These are phyloP conservation scores for Micromesistius poutassou DNA, from an alignment of 2,797 vertebrate species.

Conservation along the genomic window DNA sequence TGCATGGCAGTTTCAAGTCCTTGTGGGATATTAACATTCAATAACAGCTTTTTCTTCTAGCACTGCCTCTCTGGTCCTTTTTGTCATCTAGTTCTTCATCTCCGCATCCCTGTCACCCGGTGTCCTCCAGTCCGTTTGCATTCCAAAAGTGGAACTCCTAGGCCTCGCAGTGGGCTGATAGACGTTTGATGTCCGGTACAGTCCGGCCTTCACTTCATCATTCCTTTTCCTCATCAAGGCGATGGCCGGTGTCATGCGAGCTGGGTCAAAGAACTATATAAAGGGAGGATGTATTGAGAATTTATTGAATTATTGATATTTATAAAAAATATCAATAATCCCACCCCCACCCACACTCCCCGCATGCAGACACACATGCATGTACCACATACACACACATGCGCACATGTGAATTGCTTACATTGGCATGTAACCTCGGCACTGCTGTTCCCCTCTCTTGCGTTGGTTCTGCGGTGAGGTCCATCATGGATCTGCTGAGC, in stretches of 20 bases:
- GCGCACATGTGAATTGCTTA: constrained; percentile 44
- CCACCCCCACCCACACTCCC: not conserved
- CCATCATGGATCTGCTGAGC: constrained; percentile 61
- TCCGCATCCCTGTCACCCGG: constrained; percentile 16
- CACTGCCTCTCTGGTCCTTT: constrained; percentile 21
- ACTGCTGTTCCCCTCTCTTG: constrained; percentile 19
- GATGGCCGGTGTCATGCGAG: constrained; percentile 57
- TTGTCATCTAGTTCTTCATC: constrained; percentile 10
- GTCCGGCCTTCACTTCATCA: constrained; percentile 45
- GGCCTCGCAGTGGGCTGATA: constrained; percentile 48
- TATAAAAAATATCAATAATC: not conserved
- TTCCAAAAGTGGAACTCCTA: constrained; percentile 44
- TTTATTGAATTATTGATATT: not conserved
- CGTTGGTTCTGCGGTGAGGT: constrained; percentile 47
- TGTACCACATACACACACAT: not conserved
- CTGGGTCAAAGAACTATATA: constrained; percentile 49
- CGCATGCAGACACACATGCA: not conserved
- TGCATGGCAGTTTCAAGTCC: not conserved
- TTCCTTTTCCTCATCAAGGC: constrained; percentile 71
- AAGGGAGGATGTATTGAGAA: not conserved
- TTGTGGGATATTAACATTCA: constrained; percentile 38
- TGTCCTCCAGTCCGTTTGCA: constrained; percentile 47
- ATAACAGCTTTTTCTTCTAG: constrained; percentile 16
- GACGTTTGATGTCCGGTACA: constrained; percentile 39
- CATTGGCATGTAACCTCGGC: constrained; percentile 46